Base-by-base conservation (phyloP, 2,888 invertebrate species). In the Anorthoa munda region DNA sequence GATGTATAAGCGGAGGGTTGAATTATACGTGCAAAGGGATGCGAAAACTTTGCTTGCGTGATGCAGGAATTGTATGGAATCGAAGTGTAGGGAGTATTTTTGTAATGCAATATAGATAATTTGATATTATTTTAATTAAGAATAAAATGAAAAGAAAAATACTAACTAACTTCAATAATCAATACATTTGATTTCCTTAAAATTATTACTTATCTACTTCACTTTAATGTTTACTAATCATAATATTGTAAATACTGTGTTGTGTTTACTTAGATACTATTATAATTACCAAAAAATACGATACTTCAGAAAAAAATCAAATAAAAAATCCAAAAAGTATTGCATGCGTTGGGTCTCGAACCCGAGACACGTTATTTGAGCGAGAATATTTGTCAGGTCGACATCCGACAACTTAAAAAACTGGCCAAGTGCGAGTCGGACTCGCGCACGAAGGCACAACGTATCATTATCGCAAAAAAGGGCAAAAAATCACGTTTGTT, bases 21-120 rank as follows among this genome's bases (percentile, higher is more conserved):
- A 23, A 26, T 1, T 39, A 4, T 48, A 13, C 13, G 31, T 48
- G 26, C 48, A 9, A 15, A 71, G 15, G 46, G 46, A 7, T 9
- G 21, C 9, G 72, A 61, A 71, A 72, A 72, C 55, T 61, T 61
- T 48, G 3, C 46, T 55, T 55, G 72, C 31, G 72, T 23, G 72
- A 72, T 72, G 12, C 15, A 71, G 59, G 39, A 50, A 1, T 51
- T 66, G 2, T 18, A 15, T 48, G 18, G 53, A 4, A 21, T 55
- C 15, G 9, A 21, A 21, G n/a, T 53, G 11, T 53, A 17, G 12
- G 51, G 12, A 21, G n/a, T 3, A 12, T 51, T 53, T 51, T n/a
- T 51, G 11, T n/a, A n/a, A 39, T 31, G 31, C 39, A 39, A 9
- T 39, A 39, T 39, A 39, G 39, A 39, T 31, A 39, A 9, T 39